Conservation (phyloP, 1,140 invertebrate genomes). For the Heliconius nattereri region DNA sequence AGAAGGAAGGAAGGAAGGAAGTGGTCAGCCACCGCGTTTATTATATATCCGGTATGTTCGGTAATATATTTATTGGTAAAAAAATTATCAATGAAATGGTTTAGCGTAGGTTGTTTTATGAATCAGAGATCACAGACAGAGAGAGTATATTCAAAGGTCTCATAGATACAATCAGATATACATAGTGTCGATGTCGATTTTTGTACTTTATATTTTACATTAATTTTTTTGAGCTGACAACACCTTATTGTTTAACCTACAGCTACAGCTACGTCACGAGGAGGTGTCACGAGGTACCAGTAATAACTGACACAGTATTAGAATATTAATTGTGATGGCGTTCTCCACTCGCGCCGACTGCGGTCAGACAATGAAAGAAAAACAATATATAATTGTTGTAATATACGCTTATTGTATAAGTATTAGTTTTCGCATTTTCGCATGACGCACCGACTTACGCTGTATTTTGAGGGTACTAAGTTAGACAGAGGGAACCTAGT, state of each 20-base stretch:
- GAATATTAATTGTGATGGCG: conserved; percentile 21
- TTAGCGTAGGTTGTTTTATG: no score
- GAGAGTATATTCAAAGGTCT: no score
- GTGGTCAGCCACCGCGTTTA: background rate
- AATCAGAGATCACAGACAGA: no score
- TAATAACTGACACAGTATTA: conserved; percentile 12
- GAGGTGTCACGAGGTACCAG: background rate
- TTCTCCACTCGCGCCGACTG: conserved; percentile 9
- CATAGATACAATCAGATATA: no score
- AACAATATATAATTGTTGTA: background rate
- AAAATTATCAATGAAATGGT: background rate
- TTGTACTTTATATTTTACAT: no score
- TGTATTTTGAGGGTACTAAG: no score
- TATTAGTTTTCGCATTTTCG: no score
- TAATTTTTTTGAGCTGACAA: background rate
- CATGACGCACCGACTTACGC: background rate
- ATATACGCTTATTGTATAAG: no score
- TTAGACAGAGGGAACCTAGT: no score
- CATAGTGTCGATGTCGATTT: no score
- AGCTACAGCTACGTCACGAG: conserved; percentile 16
- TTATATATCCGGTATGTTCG: background rate
- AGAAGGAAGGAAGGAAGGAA: no score
- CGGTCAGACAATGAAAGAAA: conserved; percentile 6
- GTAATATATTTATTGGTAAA: background rate
- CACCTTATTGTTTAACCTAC: background rate